phyloP scores from a whole-genome alignment of 2,113 vertebrate species.

The Dromiciops gliroides region DNA sequence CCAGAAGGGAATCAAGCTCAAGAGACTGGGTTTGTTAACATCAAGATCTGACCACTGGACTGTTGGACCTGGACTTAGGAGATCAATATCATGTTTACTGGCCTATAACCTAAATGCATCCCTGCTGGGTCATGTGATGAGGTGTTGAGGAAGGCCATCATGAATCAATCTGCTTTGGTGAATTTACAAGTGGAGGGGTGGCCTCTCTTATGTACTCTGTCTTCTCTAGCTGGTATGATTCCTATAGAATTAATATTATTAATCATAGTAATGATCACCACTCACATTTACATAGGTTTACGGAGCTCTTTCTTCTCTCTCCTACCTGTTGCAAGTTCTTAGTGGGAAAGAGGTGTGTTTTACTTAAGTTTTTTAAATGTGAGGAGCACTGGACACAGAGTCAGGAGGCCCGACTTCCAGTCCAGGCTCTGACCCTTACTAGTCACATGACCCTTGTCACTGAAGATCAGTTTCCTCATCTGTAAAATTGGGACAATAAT shows the following conservation, averaged over 20 bases:
- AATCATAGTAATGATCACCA: not conserved
- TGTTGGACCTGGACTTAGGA: not conserved
- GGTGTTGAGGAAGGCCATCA: not conserved
- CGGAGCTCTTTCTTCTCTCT: not conserved
- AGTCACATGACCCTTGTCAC: not conserved
- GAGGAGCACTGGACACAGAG: not conserved
- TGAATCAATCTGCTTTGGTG: not conserved
- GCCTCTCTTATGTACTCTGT: not conserved
- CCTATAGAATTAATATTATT: not conserved
- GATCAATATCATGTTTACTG: not conserved
- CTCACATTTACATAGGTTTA: not conserved
- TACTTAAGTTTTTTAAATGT: not conserved
- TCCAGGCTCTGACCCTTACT: not conserved
- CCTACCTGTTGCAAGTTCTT: not conserved
- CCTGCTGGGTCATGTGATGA: not conserved
- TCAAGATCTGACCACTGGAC: not conserved
- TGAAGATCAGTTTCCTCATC: not conserved
- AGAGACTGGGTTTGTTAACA: not conserved
- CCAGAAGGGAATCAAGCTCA: not conserved
- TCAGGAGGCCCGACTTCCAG: fast-evolving
- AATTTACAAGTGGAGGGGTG: not conserved
- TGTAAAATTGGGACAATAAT: not conserved
- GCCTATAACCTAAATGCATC: not conserved
- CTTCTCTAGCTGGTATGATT: not conserved
- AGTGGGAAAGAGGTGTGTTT: not conserved